phyloP scores from a whole-genome alignment of 2,113 vertebrate genomes.

The Stomatorhinus ivindoensis region DNA sequence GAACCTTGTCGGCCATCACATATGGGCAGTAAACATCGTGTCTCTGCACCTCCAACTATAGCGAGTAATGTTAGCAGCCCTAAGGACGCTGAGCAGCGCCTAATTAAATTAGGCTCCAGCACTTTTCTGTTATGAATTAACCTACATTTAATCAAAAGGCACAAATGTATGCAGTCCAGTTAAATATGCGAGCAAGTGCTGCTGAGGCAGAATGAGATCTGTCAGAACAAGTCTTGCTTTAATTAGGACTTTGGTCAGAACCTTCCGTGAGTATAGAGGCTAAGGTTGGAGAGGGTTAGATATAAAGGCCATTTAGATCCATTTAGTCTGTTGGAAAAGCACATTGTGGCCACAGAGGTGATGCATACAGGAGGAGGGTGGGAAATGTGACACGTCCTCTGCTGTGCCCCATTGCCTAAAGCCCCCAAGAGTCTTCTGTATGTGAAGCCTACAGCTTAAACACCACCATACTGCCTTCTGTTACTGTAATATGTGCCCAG shows the following conservation, averaged over 20 bases:
- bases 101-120: constrained; percentile 29
- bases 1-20: not conserved
- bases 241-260: constrained; percentile 31
- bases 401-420: not conserved
- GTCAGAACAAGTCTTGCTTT: constrained; percentile 29
- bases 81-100: not conserved
- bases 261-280: not conserved
- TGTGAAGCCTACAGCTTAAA: not conserved
- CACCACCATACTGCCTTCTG: not conserved
- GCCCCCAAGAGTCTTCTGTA: not conserved
- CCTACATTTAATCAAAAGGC: constrained; percentile 16
- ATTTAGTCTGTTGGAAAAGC: constrained; percentile 27
- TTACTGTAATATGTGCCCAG: not conserved
- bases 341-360: constrained; percentile 4
- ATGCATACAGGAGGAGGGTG: not conserved
- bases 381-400: not conserved
- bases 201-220: constrained; percentile 16
- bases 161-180: constrained; percentile 18
- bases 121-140: constrained; percentile 24
- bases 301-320: constrained; percentile 21
- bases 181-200: constrained; percentile 12
- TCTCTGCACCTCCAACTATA: too few species aligned
- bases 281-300: not conserved
- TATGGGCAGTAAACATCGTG: not conserved
- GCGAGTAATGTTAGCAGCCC: not conserved